Base-by-base conservation (phyloP, 2,113 vertebrate species). In the Gymnogyps californianus region DNA sequence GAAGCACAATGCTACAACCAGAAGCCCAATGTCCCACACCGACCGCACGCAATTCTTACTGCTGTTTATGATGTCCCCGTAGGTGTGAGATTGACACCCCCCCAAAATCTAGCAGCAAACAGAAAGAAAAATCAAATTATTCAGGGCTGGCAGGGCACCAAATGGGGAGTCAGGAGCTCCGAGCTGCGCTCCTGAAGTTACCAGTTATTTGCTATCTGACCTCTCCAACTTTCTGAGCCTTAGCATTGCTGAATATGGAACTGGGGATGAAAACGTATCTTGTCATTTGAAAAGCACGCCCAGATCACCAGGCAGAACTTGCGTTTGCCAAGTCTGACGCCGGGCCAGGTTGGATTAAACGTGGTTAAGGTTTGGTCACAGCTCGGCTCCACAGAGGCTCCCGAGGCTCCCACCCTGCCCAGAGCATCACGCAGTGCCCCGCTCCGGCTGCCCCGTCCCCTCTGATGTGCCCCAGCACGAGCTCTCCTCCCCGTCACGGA, bases 271-370 rank as follows among this genome's bases (percentile, higher is more conserved):
- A 81, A 47, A 24, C 0, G 2, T 6, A 5, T 12, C 29, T 28
- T 9, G 25, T 9, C 1, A 2, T 13, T n/a, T n/a, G 49, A 38
- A 38, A 40, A 76, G 34, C 42, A 47, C 13, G 0, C 32, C 36
- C 46, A 11, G 13, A 11, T 9, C 55, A 31, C 25, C 64, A 19
- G 38, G 29, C n/a, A 15, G 19, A 17, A 24, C 24, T 25, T 9
- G 25, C 2, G 3, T 11, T 31, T 51, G 70, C 44, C 36, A 26
- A 44, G 38, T 7, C 36, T 16, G 55, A 15, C 1, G 6, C 31
- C 0, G 2, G 42, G 42, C 26, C 1, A 4, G 18, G 18, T 4
- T 28, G 55, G n/a, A 44, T 26, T 19, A 49, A 31, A 20, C 0
- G 1, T 9, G 32, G 29, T 54, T 65, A 32, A 71, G 32, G 64